Evolutionary conservation across 2,113 vertebrate genomes (phyloP).

Genomic region (Carlito syrichta): DNA sequence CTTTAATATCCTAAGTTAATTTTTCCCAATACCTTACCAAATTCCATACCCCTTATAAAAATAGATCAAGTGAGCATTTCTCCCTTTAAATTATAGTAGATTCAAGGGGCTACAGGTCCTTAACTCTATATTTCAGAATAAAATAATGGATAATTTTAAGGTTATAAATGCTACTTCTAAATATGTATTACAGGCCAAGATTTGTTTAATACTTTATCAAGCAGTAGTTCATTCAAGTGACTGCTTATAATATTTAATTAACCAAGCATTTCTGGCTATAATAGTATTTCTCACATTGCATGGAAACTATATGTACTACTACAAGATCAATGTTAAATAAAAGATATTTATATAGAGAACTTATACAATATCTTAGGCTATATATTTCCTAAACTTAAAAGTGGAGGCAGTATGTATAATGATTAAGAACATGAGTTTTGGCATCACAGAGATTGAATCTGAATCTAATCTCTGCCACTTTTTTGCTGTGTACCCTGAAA

Average conservation of each 20-base stretch:
- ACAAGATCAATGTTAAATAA: not conserved
- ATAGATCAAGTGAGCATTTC: rapidly evolving
- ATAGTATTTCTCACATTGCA: not conserved
- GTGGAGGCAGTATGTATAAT: not conserved
- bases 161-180: not conserved
- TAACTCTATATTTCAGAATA: not conserved
- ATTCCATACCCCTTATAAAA: not conserved
- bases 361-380: not conserved
- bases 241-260: not conserved
- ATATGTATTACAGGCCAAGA: not conserved
- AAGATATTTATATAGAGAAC: not conserved
- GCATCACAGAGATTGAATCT: not conserved
- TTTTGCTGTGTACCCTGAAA: not conserved
- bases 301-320: not conserved
- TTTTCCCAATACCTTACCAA: not conserved
- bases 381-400: not conserved
- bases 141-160: not conserved
- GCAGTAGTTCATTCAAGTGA: not conserved
- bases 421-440: not conserved
- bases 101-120: not conserved
- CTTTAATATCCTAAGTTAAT: not conserved
- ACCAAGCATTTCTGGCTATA: not conserved
- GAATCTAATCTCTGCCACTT: not conserved
- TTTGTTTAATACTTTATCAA: not conserved
- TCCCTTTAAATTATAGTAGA: not conserved